These are phyloP conservation scores for Penaeus vannamei DNA, from an alignment of 1,140 invertebrate species.

Conservation along the genomic window DNA sequence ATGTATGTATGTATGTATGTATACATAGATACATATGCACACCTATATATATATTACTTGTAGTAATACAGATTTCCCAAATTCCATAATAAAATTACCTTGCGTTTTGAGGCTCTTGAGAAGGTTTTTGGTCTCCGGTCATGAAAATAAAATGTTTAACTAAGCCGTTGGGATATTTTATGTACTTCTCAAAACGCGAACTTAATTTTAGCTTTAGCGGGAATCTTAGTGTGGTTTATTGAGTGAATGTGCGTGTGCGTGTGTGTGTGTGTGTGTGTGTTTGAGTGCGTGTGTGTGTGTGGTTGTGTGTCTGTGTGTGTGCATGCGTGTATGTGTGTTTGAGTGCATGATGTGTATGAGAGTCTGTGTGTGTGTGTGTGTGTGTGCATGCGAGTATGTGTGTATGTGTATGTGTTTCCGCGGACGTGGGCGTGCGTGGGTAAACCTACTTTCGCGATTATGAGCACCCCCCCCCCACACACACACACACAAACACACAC, in stretches of 20 bases:
- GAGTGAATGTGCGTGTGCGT: neutral
- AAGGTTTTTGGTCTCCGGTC: too few species aligned
- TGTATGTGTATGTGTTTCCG: neutral
- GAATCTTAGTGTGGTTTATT: neutral
- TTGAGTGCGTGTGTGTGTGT: slow-evolving; percentile 7
- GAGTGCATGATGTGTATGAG: too few species aligned
- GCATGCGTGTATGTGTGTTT: neutral
- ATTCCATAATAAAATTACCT: too few species aligned
- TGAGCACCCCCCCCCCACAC: neutral
- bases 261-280: too few species aligned
- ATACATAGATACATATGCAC: slow-evolving; percentile 41
- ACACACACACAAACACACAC: too few species aligned
- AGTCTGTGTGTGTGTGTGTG: slow-evolving; percentile 8
- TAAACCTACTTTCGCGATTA: neutral
- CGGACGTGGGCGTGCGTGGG: neutral
- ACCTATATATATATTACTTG: neutral
- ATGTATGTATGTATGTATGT: neutral
- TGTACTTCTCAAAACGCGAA: too few species aligned
- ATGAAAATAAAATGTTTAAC: too few species aligned
- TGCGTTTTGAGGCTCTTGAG: too few species aligned
- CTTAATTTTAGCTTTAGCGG: too few species aligned
- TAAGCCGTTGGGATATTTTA: too few species aligned
- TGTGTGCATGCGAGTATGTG: neutral
- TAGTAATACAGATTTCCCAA: too few species aligned
- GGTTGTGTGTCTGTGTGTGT: too few species aligned